Percentiles rank a stretch among this genome's conserved stretches.
Conservation (phyloP, 2,797 vertebrate genomes). For the Discoglossus pictus region DNA sequence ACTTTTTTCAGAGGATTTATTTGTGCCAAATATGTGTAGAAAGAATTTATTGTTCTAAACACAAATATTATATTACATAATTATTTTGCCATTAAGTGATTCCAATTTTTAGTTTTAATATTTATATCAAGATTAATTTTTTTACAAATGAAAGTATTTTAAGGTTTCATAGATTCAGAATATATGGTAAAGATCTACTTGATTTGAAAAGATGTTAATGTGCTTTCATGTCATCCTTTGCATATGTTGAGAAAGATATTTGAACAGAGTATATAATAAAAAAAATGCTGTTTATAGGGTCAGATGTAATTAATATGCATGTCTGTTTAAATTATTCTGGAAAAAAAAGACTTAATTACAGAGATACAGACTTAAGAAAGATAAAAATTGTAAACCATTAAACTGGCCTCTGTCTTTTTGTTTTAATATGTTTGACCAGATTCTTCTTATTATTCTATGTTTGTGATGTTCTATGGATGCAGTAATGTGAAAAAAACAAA, state of each 20-base stretch:
- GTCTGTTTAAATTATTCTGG: conserved; percentile 36
- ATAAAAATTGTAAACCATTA: conserved; percentile 35
- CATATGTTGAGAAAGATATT: conserved; percentile 52
- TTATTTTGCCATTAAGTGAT: conserved; percentile 79
- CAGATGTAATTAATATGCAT: conserved; percentile 44
- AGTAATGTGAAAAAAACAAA: too few species aligned
- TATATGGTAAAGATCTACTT: conserved; percentile 55
- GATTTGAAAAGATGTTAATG: conserved; percentile 64
- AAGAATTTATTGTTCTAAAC: conserved; percentile 69
- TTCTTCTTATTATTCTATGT: too few species aligned
- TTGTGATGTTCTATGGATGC: too few species aligned
- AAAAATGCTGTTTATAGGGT: conserved; percentile 3
- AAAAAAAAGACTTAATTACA: conserved; percentile 37
- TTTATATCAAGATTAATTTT: conserved; percentile 78
- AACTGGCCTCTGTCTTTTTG: conserved; percentile 9
- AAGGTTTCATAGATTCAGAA: conserved; percentile 65
- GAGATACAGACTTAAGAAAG: conserved; percentile 14
- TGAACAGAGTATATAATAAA: background rate
- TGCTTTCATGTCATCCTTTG: conserved; percentile 67
- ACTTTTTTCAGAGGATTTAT: conserved; percentile 72
- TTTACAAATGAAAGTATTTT: conserved; percentile 78
- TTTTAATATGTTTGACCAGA: background rate
- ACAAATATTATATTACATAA: conserved; percentile 70
- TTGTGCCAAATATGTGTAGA: conserved; percentile 77
- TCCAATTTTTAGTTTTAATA: conserved; percentile 76